These are phyloP conservation scores for Botia almorhae DNA, from an alignment of 2,797 vertebrate species.

Conservation along the genomic window DNA sequence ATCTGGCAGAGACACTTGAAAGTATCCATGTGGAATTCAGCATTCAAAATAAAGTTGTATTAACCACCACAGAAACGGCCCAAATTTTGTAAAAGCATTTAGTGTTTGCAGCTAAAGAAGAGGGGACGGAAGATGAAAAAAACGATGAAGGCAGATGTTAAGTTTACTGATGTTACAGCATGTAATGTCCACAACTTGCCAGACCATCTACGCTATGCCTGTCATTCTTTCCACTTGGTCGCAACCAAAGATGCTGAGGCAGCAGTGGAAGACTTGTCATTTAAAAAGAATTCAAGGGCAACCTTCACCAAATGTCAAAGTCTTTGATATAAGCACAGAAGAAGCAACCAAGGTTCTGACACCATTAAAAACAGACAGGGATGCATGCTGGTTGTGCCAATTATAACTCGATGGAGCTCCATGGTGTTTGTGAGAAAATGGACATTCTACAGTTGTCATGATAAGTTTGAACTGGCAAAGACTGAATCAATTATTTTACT, in stretches of 20 bases:
- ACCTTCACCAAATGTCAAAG: constrained; percentile 1
- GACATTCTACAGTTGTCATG: neutral
- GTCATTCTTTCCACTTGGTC: neutral
- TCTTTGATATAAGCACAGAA: neutral
- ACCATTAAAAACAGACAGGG: constrained; percentile 2
- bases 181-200: constrained; percentile 7
- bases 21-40: neutral
- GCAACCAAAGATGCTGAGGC: constrained; percentile 11
- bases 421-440: constrained; percentile 12
- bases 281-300: constrained; percentile 16
- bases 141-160: neutral
- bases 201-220: neutral
- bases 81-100: constrained; percentile 9
- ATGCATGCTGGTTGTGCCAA: constrained; percentile 18
- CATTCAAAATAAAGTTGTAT: neutral
- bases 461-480: too few species aligned
- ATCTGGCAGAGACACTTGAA: neutral
- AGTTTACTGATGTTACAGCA: neutral
- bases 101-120: constrained; percentile 20
- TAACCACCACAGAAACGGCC: neutral
- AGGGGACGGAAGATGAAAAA: neutral
- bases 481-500: constrained; percentile 1
- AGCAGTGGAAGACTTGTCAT: neutral
- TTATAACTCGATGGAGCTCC: neutral
- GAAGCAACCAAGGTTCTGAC: constrained; percentile 13